A percentile compares a stretch with the other conserved stretches of the same genome.
Evolutionary conservation across 2,113 vertebrate genomes (phyloP).

Genomic region (Ceyx margarethae): DNA sequence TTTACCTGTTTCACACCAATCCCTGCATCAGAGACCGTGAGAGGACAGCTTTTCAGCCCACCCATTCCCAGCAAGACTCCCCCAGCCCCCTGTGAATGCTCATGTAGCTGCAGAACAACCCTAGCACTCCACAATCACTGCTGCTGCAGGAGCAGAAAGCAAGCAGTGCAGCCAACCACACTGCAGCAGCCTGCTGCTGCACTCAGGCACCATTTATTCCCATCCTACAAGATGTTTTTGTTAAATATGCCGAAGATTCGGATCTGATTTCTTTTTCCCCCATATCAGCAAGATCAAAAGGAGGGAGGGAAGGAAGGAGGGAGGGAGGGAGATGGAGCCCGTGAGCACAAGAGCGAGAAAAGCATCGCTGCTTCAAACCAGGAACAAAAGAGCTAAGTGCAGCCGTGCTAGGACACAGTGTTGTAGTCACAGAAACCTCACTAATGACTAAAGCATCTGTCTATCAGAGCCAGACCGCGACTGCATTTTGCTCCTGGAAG

Average conservation of each 20-base stretch:
- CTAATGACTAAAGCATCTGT: conserved; percentile 43
- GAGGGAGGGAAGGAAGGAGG: background rate
- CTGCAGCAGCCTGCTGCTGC: conserved; percentile 10
- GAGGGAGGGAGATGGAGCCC: background rate
- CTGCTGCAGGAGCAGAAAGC: background rate
- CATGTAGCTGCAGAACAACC: background rate
- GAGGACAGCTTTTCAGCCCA: background rate
- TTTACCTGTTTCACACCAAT: background rate
- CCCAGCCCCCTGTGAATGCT: background rate
- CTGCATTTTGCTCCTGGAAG: conserved; percentile 23
- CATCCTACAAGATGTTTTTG: background rate
- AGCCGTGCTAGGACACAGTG: conserved; percentile 4
- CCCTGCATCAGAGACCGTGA: background rate
- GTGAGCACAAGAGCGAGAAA: conserved; percentile 2
- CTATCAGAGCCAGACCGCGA: background rate
- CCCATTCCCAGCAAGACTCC: background rate
- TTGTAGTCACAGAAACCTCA: conserved; percentile 47
- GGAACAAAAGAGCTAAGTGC: conserved; percentile 67
- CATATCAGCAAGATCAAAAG: conserved; percentile 52
- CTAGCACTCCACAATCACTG: background rate
- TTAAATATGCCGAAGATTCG: conserved; percentile 40
- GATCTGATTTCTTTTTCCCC: conserved; percentile 30
- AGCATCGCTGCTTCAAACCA: conserved; percentile 16
- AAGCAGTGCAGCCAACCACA: background rate
- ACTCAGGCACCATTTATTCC: conserved; percentile 18